phyloP scores from a whole-genome alignment of 1,140 invertebrate species.

The Conus betulinus region DNA sequence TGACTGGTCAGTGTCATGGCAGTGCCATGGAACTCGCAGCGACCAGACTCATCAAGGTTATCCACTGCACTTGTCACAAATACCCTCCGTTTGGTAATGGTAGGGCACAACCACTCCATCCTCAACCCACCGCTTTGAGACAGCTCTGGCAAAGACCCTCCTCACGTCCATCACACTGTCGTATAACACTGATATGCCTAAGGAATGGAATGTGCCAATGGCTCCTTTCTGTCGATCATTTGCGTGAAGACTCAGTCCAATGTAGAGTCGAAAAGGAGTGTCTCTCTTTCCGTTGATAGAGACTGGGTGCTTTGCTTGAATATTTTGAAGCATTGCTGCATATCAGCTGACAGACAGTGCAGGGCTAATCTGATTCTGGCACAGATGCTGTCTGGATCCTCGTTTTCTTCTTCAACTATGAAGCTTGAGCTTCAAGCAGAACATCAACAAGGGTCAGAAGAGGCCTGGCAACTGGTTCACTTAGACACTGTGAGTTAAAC shows the following conservation, averaged over 20 bases:
- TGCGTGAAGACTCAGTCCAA: not conserved
- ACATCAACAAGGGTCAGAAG: not conserved
- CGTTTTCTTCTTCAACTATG: not conserved
- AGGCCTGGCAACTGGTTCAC: conserved; percentile 11
- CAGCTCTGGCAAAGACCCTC: conserved; percentile 2
- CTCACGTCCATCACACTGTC: conserved; percentile 21
- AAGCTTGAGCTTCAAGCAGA: not conserved
- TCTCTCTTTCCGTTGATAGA: conserved; percentile 17
- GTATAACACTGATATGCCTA: conserved; percentile 25
- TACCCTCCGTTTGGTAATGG: conserved; percentile 18
- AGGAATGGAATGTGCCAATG: not conserved
- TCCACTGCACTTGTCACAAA: conserved; percentile 7
- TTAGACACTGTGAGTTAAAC: not conserved
- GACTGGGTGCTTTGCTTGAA: conserved; percentile 12
- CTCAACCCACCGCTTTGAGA: conserved; percentile 23
- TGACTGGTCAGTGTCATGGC: conserved; percentile 25
- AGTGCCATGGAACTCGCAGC: conserved; percentile 27
- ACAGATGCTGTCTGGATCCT: conserved; percentile 15
- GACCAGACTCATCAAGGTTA: conserved; percentile 16
- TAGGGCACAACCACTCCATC: conserved; percentile 32
- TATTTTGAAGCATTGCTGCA: conserved; percentile 30
- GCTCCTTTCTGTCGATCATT: conserved; percentile 13
- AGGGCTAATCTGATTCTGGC: conserved; percentile 13
- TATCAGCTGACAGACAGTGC: conserved; percentile 19
- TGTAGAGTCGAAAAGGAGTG: not conserved